These are phyloP conservation scores for Gasteruption jaculator DNA, from an alignment of 2,888 invertebrate species.

Conservation along the genomic window DNA sequence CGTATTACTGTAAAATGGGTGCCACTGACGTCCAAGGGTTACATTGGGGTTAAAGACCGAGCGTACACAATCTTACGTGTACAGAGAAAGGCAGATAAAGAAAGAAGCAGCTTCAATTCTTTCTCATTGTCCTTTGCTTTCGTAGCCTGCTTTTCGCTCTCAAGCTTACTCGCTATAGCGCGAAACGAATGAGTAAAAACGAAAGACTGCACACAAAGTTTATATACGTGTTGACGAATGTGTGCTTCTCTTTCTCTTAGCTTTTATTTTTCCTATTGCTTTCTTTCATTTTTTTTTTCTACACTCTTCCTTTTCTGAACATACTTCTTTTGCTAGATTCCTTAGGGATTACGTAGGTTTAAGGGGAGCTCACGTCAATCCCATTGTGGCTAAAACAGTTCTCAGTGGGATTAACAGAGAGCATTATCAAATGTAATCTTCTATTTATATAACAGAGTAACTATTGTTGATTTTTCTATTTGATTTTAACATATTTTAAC, in stretches of 20 bases:
- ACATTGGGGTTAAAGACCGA: conserved; percentile 36
- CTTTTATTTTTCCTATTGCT: no score
- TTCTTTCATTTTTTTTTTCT: conserved; percentile 5
- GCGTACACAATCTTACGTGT: conserved; percentile 33
- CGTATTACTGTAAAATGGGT: conserved; percentile 20
- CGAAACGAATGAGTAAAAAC: conserved; percentile 9
- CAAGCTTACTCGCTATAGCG: conserved; percentile 5
- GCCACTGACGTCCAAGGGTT: conserved; percentile 26
- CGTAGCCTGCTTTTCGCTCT: no score
- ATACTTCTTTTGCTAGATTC: conserved; percentile 30
- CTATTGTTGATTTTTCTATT: no score
- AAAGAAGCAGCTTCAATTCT: conserved; percentile 29
- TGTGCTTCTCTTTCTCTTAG: conserved; percentile 16
- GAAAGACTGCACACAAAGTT: conserved; percentile 24
- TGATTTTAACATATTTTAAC: no score
- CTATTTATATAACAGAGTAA: no score
- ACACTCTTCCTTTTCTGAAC: conserved; percentile 22
- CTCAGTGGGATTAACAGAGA: no score
- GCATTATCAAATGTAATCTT: no score
- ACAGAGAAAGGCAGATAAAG: no score
- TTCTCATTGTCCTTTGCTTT: conserved; percentile 24
- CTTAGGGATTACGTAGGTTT: conserved; percentile 28
- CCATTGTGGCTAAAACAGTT: no score
- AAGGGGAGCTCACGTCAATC: conserved; percentile 11
- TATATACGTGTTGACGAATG: conserved; percentile 29